Conservation (phyloP, 2,113 vertebrate species). For the Seriola rivoliana region DNA sequence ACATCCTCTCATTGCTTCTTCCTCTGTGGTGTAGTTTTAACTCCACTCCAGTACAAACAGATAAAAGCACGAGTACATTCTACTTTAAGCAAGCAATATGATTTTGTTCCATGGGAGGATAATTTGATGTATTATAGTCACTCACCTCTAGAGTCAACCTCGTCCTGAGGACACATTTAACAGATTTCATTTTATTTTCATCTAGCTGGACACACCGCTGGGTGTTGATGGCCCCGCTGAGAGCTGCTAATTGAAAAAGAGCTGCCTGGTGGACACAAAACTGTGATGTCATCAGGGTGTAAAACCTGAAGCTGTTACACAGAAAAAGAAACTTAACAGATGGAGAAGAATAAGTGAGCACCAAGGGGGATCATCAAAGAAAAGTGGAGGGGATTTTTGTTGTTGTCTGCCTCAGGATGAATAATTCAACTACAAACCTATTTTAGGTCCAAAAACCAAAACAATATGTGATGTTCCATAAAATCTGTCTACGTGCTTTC, state of each 20-base stretch:
- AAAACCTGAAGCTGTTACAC: slow-evolving; percentile 22
- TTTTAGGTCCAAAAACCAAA: slow-evolving; percentile 31
- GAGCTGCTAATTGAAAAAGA: slow-evolving; percentile 74
- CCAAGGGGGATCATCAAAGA: neutral
- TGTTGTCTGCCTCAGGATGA: slow-evolving; percentile 40
- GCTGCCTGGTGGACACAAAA: slow-evolving; percentile 36
- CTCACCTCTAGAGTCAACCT: neutral
- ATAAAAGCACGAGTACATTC: neutral
- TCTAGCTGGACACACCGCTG: slow-evolving; percentile 31
- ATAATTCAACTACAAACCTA: slow-evolving; percentile 45
- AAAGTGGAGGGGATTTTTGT: slow-evolving; percentile 25
- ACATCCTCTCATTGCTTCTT: slow-evolving; percentile 5
- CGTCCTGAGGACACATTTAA: neutral
- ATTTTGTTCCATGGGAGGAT: slow-evolving; percentile 1
- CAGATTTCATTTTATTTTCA: slow-evolving; percentile 33
- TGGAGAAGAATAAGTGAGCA: slow-evolving; percentile 13
- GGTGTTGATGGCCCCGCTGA: slow-evolving; percentile 51
- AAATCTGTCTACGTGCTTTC: slow-evolving; percentile 6
- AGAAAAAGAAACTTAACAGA: slow-evolving; percentile 31
- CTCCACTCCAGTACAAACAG: neutral
- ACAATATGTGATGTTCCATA: neutral
- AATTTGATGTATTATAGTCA: neutral
- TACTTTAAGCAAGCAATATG: neutral
- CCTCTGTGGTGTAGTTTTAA: slow-evolving; percentile 9
- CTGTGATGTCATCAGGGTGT: slow-evolving; percentile 5